These are phyloP conservation scores for Cheilosia impressa DNA, from an alignment of 2,888 invertebrate species.

Conservation along the genomic window DNA sequence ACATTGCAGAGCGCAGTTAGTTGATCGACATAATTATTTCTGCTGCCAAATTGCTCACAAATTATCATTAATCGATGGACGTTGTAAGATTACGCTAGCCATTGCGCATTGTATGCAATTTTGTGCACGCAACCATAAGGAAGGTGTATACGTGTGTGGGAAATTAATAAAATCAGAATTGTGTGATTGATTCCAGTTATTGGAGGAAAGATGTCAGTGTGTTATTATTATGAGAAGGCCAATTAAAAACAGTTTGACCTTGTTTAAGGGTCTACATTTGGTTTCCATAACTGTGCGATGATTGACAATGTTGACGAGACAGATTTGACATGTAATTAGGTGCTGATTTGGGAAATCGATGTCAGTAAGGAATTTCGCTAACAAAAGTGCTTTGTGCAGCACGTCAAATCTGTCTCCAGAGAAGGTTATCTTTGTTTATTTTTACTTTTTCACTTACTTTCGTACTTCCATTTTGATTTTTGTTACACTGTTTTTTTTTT, in stretches of 20 bases:
- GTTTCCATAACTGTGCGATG: neutral
- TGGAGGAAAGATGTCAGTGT: conserved; percentile 27
- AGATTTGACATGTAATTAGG: neutral
- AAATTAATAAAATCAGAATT: conserved; percentile 47
- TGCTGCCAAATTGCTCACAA: conserved; percentile 59
- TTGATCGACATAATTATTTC: conserved; percentile 61
- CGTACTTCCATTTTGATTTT: too few species aligned
- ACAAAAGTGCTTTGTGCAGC: too few species aligned
- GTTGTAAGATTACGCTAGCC: conserved; percentile 49
- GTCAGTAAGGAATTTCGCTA: too few species aligned
- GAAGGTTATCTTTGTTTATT: too few species aligned
- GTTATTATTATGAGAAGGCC: conserved; percentile 25
- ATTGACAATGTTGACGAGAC: neutral
- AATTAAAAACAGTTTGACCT: conserved; percentile 1
- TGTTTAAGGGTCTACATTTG: neutral
- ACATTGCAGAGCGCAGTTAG: conserved; percentile 40
- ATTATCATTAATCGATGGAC: conserved; percentile 69
- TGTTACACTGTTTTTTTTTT: too few species aligned
- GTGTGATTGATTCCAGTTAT: conserved; percentile 49
- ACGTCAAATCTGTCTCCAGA: too few species aligned
- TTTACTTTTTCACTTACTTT: too few species aligned
- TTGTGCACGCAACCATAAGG: conserved; percentile 58
- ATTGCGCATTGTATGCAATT: conserved; percentile 42
- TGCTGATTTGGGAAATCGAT: too few species aligned
- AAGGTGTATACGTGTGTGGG: conserved; percentile 1